Conservation (phyloP, 2,797 vertebrate genomes). For the Esox masquinongy region DNA sequence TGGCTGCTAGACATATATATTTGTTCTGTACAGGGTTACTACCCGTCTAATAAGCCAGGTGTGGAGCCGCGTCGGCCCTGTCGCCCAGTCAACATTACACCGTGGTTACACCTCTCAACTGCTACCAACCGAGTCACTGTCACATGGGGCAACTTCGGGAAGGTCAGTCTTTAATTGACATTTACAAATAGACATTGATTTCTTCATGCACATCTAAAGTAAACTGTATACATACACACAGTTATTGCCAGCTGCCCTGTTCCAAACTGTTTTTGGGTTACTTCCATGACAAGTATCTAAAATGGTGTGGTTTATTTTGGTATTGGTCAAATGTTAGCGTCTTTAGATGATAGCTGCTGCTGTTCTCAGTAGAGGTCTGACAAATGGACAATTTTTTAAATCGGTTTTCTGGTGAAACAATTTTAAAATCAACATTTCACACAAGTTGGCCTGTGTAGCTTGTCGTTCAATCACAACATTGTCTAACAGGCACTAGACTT, state of each 20-base stretch:
- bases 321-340: neutral
- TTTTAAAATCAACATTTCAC: too few species aligned
- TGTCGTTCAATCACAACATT: too few species aligned
- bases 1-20: neutral
- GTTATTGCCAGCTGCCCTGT: neutral
- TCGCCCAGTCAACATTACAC: slow-evolving; percentile 96
- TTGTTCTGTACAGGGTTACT: slow-evolving; percentile 84
- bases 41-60: slow-evolving; percentile 97
- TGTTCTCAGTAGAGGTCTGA: neutral
- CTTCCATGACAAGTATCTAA: neutral
- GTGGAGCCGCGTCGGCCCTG: slow-evolving; percentile 97
- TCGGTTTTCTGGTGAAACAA: too few species aligned
- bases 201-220: neutral
- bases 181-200: neutral
- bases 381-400: too few species aligned
- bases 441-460: too few species aligned
- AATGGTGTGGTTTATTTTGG: neutral
- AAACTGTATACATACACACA: neutral
- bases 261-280: neutral
- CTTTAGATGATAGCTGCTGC: neutral
- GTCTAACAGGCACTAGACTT: too few species aligned
- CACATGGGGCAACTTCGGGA: slow-evolving; percentile 98
- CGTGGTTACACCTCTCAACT: slow-evolving; percentile 94
- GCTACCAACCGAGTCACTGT: slow-evolving; percentile 93
- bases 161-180: slow-evolving; percentile 73